Percentiles rank a stretch among this genome's conserved stretches.
Conservation (phyloP, 2,888 invertebrate species). For the Fragum whitleyi region DNA sequence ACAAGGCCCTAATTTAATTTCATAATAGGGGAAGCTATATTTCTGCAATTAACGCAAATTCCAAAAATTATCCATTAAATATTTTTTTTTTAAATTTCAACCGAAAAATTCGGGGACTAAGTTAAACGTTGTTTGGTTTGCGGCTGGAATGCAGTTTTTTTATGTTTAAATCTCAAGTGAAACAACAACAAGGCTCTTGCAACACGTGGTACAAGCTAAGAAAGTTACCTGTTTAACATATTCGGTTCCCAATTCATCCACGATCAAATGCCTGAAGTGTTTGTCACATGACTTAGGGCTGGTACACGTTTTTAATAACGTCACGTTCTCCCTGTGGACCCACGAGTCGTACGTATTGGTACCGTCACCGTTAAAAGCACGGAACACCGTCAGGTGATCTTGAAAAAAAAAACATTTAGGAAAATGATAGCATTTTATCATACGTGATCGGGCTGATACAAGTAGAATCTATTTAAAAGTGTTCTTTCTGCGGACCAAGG, state of each 20-base stretch:
- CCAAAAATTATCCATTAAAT: too few species aligned
- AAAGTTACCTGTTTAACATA: background rate
- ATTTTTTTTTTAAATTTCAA: too few species aligned
- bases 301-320: background rate
- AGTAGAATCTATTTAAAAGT: background rate
- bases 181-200: too few species aligned
- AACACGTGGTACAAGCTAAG: too few species aligned
- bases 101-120: too few species aligned
- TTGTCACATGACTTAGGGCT: background rate
- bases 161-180: too few species aligned
- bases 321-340: background rate
- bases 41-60: too few species aligned
- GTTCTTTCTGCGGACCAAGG: background rate
- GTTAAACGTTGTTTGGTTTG: too few species aligned
- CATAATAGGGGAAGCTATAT: too few species aligned
- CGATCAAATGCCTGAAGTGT: background rate
- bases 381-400: slow-evolving; percentile 2
- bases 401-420: background rate
- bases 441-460: background rate
- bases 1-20: too few species aligned
- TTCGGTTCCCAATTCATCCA: background rate
- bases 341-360: background rate
- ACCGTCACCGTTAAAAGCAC: background rate
- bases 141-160: too few species aligned
- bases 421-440: background rate